Conservation (phyloP, 2,797 vertebrate genomes). For the Channa striata region DNA sequence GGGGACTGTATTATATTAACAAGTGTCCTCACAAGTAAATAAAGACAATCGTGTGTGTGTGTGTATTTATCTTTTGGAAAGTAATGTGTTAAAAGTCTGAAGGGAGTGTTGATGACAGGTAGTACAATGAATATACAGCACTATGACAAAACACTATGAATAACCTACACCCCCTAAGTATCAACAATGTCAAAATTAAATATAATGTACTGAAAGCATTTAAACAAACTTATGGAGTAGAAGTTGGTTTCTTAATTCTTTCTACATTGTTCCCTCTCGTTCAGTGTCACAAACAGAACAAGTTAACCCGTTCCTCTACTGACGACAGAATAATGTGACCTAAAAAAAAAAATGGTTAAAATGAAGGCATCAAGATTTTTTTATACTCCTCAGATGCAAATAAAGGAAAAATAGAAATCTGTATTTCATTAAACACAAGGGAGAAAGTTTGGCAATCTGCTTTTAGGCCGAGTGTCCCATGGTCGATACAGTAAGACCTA, state of each 20-base stretch:
- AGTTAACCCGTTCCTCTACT: conserved; percentile 9
- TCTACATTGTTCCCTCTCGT: conserved; percentile 1
- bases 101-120: conserved; percentile 28
- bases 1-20: too few species aligned
- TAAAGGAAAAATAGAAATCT: conserved; percentile 24
- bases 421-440: background rate
- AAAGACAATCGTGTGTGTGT: too few species aligned
- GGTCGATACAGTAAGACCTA: background rate
- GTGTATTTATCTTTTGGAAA: conserved; percentile 2
- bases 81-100: conserved; percentile 1
- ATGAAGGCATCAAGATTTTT: background rate
- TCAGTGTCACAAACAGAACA: background rate
- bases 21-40: too few species aligned
- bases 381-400: conserved; percentile 17
- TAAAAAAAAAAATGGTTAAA: conserved; percentile 6
- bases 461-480: too few species aligned
- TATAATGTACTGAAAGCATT: conserved; percentile 6
- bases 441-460: background rate
- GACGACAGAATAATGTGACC: background rate
- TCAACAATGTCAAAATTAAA: conserved; percentile 39
- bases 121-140: background rate
- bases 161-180: conserved; percentile 1
- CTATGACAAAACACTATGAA: too few species aligned
- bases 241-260: conserved; percentile 11
- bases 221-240: conserved; percentile 43